These are phyloP conservation scores for Eupsilia transversa DNA, from an alignment of 2,888 invertebrate genomes.

Conservation along the genomic window DNA sequence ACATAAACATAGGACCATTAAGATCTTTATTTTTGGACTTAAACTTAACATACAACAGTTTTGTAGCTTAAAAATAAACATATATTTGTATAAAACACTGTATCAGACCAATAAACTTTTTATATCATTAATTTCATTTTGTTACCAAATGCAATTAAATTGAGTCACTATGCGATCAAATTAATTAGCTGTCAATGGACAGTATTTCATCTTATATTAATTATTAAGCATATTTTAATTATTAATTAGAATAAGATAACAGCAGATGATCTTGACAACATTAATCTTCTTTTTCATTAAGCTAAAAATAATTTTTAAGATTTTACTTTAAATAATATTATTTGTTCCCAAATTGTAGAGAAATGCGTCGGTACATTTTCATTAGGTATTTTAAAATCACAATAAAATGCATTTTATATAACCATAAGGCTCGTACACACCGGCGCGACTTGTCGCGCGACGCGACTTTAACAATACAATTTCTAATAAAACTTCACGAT, in stretches of 20 bases:
- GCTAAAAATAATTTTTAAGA: neutral
- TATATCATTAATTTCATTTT: neutral
- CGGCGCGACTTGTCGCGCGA: no score
- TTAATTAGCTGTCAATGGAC: neutral
- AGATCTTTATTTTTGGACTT: conserved; percentile 24
- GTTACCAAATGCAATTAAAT: neutral
- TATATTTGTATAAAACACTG: neutral
- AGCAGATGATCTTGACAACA: neutral
- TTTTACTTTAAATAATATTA: neutral
- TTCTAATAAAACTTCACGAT: no score
- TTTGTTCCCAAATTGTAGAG: conserved; percentile 11
- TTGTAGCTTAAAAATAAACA: conserved; percentile 5
- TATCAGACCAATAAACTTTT: neutral
- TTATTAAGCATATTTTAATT: neutral
- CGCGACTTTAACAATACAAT: no score
- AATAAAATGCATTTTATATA: conserved; percentile 17
- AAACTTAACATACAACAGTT: conserved; percentile 29
- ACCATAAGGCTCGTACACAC: no score
- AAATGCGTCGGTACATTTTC: neutral
- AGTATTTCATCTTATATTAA: neutral
- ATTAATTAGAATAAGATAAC: neutral
- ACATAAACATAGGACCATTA: conserved; percentile 23
- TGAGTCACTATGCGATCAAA: neutral
- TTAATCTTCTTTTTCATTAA: neutral
- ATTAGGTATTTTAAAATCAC: conserved; percentile 18